Evolutionary conservation across 1,140 invertebrate species (phyloP).

Genomic region (Leptinotarsa texana): DNA sequence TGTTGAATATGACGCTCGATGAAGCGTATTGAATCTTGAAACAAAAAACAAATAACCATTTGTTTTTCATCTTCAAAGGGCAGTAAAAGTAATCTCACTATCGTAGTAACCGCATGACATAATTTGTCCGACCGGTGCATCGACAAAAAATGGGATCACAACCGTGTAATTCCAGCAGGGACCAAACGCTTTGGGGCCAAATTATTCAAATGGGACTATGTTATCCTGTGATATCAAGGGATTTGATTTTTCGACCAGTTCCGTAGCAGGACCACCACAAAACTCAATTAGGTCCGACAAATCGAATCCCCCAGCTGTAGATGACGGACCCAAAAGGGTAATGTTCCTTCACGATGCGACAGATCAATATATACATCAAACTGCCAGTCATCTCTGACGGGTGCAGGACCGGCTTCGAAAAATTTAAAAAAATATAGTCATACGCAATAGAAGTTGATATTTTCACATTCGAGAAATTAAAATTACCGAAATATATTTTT

Average conservation of each 20-base stretch:
- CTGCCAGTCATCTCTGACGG: neutral
- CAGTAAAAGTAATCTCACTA: no score
- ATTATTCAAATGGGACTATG: slow-evolving; percentile 1
- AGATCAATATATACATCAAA: neutral
- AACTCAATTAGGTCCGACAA: slow-evolving; percentile 11
- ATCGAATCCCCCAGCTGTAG: neutral
- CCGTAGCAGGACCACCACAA: neutral
- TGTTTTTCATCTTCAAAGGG: no score
- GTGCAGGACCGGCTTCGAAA: neutral
- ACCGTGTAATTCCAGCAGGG: neutral
- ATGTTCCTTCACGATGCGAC: neutral
- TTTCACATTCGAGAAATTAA: no score
- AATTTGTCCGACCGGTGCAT: no score
- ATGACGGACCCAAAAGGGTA: neutral
- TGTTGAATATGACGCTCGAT: no score
- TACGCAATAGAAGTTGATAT: no score
- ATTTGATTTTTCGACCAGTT: neutral
- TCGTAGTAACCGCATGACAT: no score
- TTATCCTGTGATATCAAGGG: neutral
- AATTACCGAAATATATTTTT: no score
- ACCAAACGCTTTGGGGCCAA: neutral
- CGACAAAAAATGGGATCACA: no score
- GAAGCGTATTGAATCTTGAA: no score
- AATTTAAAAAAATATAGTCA: neutral
- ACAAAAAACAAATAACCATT: no score